Conservation (phyloP, 2,113 vertebrate species). For the Oenanthe melanoleuca region DNA sequence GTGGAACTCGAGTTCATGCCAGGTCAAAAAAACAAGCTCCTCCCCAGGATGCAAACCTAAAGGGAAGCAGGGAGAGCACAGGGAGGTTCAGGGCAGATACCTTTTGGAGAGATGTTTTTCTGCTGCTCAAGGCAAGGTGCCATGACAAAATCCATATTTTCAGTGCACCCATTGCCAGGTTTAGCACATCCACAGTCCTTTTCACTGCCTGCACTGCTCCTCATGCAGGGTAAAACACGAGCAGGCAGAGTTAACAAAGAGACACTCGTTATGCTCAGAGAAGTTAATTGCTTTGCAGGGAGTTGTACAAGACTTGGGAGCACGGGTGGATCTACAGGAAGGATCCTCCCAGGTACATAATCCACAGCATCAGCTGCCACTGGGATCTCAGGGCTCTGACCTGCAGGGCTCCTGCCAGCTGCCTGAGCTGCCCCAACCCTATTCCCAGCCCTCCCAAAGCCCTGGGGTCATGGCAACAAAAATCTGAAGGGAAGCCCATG, state of each 20-base stretch:
- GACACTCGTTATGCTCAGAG: accelerated
- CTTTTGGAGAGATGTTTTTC: background rate
- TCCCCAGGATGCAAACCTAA: background rate
- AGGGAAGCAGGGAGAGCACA: background rate
- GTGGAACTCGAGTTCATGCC: background rate
- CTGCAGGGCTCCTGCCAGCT: background rate
- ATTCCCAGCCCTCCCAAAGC: background rate
- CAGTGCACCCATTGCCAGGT: background rate
- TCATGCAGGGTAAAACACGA: background rate
- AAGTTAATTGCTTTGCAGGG: background rate
- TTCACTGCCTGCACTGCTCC: background rate
- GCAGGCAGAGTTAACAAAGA: background rate
- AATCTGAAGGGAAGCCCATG: accelerated
- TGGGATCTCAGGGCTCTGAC: accelerated
- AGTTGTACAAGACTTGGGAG: background rate
- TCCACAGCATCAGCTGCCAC: background rate
- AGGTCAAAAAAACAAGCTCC: background rate
- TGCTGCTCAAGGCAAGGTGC: background rate
- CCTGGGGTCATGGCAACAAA: background rate
- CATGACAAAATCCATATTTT: background rate
- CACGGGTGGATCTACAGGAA: accelerated
- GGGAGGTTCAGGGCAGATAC: background rate
- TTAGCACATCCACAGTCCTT: background rate
- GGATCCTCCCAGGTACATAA: background rate
- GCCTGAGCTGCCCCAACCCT: background rate